Conservation (phyloP, 2,888 invertebrate species). For the Tineola bisselliella region DNA sequence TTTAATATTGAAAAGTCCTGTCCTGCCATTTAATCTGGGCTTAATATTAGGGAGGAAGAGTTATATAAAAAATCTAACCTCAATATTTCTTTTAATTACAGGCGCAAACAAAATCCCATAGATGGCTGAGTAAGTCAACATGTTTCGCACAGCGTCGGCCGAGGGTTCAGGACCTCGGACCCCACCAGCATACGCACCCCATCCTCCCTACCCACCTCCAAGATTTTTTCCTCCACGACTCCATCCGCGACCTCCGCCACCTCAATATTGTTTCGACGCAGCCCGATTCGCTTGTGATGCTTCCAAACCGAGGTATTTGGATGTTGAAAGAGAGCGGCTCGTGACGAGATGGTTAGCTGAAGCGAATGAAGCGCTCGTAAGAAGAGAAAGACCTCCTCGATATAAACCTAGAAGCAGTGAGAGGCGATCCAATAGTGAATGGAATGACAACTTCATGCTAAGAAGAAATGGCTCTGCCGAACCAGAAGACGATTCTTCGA, state of each 20-base stretch:
- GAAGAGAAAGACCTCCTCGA: slow-evolving; percentile 52
- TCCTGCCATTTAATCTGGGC: no score
- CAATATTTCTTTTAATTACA: slow-evolving; percentile 29
- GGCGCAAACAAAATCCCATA: slow-evolving; percentile 30
- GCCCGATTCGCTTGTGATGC: slow-evolving; percentile 63
- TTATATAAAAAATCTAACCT: no score
- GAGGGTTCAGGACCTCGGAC: slow-evolving; percentile 63
- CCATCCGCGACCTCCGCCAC: slow-evolving; percentile 45
- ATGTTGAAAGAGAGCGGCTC: slow-evolving; percentile 56
- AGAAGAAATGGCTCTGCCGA: slow-evolving; percentile 53
- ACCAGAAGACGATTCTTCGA: slow-evolving; percentile 48
- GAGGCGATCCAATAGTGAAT: slow-evolving; percentile 45
- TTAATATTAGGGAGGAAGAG: no score
- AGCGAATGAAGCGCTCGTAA: slow-evolving; percentile 57
- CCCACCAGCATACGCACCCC: slow-evolving; percentile 62
- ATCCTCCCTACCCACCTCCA: slow-evolving; percentile 53
- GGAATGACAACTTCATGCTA: slow-evolving; percentile 56
- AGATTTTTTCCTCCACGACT: slow-evolving; percentile 58
- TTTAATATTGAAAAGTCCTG: no score
- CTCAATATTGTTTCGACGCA: slow-evolving; percentile 64
- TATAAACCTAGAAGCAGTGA: slow-evolving; percentile 61
- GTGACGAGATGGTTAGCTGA: slow-evolving; percentile 63
- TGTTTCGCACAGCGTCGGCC: slow-evolving; percentile 64
- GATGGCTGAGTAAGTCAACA: slow-evolving; percentile 38
- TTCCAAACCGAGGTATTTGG: slow-evolving; percentile 57